Evolutionary conservation across 2,797 vertebrate genomes (phyloP).

Genomic region (Sebastiscus albofasciatus): DNA sequence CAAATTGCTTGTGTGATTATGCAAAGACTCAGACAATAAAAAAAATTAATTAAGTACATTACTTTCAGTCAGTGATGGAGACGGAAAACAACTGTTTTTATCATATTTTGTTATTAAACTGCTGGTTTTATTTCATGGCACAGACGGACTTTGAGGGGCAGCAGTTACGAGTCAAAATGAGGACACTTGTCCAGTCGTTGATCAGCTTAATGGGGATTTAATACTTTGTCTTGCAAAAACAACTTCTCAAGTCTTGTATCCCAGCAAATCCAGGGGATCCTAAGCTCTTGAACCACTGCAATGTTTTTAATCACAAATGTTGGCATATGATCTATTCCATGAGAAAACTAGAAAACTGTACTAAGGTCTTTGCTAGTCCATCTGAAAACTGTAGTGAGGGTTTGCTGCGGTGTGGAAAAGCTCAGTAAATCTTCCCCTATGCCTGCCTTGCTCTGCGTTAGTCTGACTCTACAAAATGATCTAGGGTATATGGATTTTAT

Average conservation of each 20-base stretch:
- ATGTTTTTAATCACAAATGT: constrained; percentile 68
- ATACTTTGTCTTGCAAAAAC: constrained; percentile 71
- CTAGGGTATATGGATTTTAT: constrained; percentile 28
- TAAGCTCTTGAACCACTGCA: constrained; percentile 68
- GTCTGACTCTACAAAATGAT: constrained; percentile 42
- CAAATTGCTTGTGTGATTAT: constrained; percentile 41
- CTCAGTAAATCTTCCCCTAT: constrained; percentile 48
- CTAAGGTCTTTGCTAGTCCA: constrained; percentile 21
- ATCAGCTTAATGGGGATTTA: constrained; percentile 79
- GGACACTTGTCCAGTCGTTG: constrained; percentile 57
- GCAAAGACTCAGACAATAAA: constrained; percentile 38
- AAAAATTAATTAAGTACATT: constrained; percentile 28
- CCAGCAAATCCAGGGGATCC: constrained; percentile 63
- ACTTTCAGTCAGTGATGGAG: not conserved
- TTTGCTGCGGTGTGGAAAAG: constrained; percentile 40
- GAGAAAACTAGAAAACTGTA: constrained; percentile 31
- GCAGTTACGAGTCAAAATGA: constrained; percentile 58
- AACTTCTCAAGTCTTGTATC: constrained; percentile 73
- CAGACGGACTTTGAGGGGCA: constrained; percentile 35
- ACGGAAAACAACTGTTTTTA: constrained; percentile 13
- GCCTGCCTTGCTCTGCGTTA: constrained; percentile 36
- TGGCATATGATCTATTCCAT: constrained; percentile 48
- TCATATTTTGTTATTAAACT: constrained; percentile 31
- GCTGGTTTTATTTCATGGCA: constrained; percentile 29
- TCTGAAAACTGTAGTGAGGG: constrained; percentile 15